Percentiles rank a stretch among this genome's conserved stretches.
Conservation (phyloP, 30 jellyfish, hydroid and myxozoan species). For the Clytia hemisphaerica region DNA sequence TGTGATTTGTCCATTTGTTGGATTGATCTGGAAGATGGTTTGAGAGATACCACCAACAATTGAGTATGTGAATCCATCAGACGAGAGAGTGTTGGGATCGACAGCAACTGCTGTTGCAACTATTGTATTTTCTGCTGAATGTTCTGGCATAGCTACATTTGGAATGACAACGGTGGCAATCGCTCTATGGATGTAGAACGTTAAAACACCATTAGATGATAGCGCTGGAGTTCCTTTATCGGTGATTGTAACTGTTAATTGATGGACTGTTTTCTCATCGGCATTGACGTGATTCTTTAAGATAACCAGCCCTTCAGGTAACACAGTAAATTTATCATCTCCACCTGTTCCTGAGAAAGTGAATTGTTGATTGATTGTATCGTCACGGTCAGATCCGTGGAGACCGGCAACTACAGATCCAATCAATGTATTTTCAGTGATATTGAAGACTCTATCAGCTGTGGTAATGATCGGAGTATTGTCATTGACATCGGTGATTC, state of each 20-base stretch:
- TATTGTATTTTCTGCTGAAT: constrained; percentile 34
- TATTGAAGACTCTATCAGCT: constrained; percentile 22
- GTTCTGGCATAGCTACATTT: constrained; percentile 43
- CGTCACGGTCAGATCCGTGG: constrained; percentile 61
- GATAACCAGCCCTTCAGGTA: constrained; percentile 14
- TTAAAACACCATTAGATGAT: background rate
- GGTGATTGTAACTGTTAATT: constrained; percentile 23
- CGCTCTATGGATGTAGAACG: constrained; percentile 14
- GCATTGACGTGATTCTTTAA: background rate
- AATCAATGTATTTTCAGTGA: constrained; percentile 48
- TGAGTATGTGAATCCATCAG: constrained; percentile 26
- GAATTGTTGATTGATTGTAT: constrained; percentile 9
- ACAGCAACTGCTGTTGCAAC: constrained; percentile 44
- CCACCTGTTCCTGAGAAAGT: constrained; percentile 15
- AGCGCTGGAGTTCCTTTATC: constrained; percentile 69
- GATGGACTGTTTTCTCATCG: background rate
- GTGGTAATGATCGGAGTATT: constrained; percentile 46
- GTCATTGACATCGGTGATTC: constrained; percentile 53
- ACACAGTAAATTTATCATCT: background rate
- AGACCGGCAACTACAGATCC: constrained; percentile 53
- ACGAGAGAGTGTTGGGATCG: constrained; percentile 19
- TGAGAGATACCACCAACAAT: constrained; percentile 22
- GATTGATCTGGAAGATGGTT: constrained; percentile 34
- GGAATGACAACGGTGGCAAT: background rate
- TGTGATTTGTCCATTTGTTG: constrained; percentile 42